Base-by-base conservation (phyloP, 1,140 invertebrate genomes). In the Zaprionus capensis region DNA sequence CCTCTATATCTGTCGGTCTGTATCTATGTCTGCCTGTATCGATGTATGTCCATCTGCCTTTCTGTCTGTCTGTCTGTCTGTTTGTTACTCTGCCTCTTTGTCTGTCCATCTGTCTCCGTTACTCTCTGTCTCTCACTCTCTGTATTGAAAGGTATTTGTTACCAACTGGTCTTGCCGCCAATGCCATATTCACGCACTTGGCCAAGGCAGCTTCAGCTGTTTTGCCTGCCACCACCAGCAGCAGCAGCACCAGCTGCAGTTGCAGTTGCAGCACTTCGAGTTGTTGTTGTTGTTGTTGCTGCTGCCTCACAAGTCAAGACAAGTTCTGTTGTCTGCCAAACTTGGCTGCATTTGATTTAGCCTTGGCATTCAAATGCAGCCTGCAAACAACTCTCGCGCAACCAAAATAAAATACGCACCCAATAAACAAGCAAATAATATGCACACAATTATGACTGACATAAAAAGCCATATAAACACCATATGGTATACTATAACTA, bases 301-400 rank as follows among this genome's bases (percentile, higher is more conserved):
- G 28, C 31, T 44, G 36, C 5, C 5, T 15, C 66, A 46, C 53
- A 71, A 76, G 73, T 59, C 68, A 65, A 71, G 73, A 76, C 67
- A 71, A 76, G 68, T 76, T 76, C 73, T 75, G 63, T 72, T 75
- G 63, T 67, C 44, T 58, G 70, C 63, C 70, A 67, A 67, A 67
- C 22, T 68, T 73, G 64, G 56, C 46, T 58, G 57, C 65, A 68
- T 36, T 55, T 68, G 44, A 71, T 76, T 76, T 53, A 61, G 57
- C 49, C 65, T 62, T 73, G 36, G 36, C 71, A 62, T 44, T 68
- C 64, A 59, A 73, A 55, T 73, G 69, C 31, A 41, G 20, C 65
- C 55, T 28, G 44, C 28, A 67, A 26, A 71, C 69, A 56, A 57
- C 26, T 20, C 34, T 36, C 36, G 56, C 44, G 28, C 14, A 26